These are phyloP conservation scores for Bimastos eiseni DNA, from an alignment of 2,888 invertebrate genomes.

Conservation along the genomic window DNA sequence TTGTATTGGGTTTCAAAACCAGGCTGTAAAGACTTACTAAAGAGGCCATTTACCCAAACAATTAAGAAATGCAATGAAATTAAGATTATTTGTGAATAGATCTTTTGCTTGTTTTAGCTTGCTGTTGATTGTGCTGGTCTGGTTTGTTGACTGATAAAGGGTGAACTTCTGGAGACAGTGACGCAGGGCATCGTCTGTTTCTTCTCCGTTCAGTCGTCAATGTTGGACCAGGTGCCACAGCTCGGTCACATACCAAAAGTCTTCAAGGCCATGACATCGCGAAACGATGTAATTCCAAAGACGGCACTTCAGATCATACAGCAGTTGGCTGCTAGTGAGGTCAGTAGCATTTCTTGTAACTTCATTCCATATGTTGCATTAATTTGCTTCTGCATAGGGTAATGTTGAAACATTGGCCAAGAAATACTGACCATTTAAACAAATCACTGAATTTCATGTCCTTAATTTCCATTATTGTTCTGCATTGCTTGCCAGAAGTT, in stretches of 20 bases:
- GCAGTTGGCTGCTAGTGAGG: slow-evolving; percentile 82
- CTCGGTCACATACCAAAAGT: slow-evolving; percentile 66
- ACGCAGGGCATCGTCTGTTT: slow-evolving; percentile 83
- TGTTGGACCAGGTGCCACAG: slow-evolving; percentile 73
- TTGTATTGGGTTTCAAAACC: not conserved
- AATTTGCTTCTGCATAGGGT: not conserved
- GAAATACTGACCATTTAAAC: not conserved
- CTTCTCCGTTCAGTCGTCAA: slow-evolving; percentile 80
- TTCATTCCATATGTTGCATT: not conserved
- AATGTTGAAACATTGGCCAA: not conserved
- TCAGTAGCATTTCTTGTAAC: slow-evolving; percentile 57
- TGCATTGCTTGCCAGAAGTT: not conserved
- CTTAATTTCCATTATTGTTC: not conserved
- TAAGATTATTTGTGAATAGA: not conserved
- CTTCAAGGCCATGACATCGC: slow-evolving; percentile 68
- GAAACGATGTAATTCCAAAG: slow-evolving; percentile 71
- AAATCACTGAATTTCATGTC: not conserved
- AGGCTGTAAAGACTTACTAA: no score
- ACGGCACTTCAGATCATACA: slow-evolving; percentile 83
- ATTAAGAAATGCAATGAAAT: not conserved
- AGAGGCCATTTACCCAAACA: not conserved
- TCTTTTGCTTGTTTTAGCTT: not conserved
- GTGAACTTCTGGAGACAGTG: slow-evolving; percentile 63
- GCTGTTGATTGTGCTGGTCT: not conserved
- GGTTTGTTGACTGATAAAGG: slow-evolving; percentile 47